Base-by-base conservation (phyloP, 2,797 vertebrate genomes). In the Tragelaphus oryx region DNA sequence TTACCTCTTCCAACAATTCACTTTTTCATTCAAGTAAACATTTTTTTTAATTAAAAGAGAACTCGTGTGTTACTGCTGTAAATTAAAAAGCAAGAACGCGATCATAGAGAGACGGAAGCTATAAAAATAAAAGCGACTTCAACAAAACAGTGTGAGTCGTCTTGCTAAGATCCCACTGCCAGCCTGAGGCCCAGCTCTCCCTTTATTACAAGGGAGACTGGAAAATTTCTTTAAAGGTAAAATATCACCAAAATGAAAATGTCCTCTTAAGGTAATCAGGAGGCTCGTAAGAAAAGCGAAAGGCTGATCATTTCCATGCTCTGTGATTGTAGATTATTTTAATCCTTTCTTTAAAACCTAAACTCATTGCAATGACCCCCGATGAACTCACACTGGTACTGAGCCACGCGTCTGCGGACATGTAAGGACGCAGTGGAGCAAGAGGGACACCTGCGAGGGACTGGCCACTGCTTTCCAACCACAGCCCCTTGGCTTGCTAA, bases 381-480 rank as follows among this genome's bases (percentile, higher is more conserved):
- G 22, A 9, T 48, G 33, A 65, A 76, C 4, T 24, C 37, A 68
- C 2, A n/a, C 2, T 16, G 30, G 0, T 37, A 22, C 3, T 4
- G 14, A 87, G 41, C 10, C 52, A 17, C 5, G n/a, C 12, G 2
- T 6, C 30, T 4, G 14, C 5, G 11, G 48, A 54, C 1, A 17
- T 6, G 1, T 1, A 41, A 78, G 24, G 41, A n/a, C 0, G 3
- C 60, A 22, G 9, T 1, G 33, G 20, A 26, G 76, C 30, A 75
- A 60, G n/a, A 52, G 11, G 54, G 33, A 65, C 0, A 0, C 6
- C 0, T 1, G 4, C 4, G 68, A 54, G 6, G 4, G 5, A 8
- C 33, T 1, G 13, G 24, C 44, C 48, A 3, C 24, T 8, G 6
- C 9, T 71, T 62, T 37, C 68, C 33, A 48, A 5, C n/a, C 55